Conservation (phyloP, 2,113 vertebrate species). For the Xenopus tropicalis region UCB_Xtro_10.0 CM004450.2:110241501-110242000, state of each 20-base stretch:
- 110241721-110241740: conserved; percentile 33
- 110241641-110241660: conserved; percentile 62
- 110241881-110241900: too few species aligned
- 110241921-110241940: too few species aligned
- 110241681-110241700: conserved; percentile 16
- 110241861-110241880: too few species aligned
- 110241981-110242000: too few species aligned
- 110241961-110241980: too few species aligned
- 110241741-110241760: background rate
- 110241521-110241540: conserved; percentile 59
- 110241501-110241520: conserved; percentile 56
- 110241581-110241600: conserved; percentile 85
- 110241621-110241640: conserved; percentile 72
- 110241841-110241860: too few species aligned
- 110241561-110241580: conserved; percentile 67
- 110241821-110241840: too few species aligned
- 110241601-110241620: conserved; percentile 84
- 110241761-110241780: too few species aligned
- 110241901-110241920: too few species aligned
- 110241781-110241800: too few species aligned
- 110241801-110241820: too few species aligned
- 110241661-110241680: conserved; percentile 29
- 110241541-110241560: conserved; percentile 57
- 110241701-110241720: background rate
- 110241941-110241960: too few species aligned